phyloP scores from a whole-genome alignment of 2,113 vertebrate species.

The Megalops atlanticus region DNA sequence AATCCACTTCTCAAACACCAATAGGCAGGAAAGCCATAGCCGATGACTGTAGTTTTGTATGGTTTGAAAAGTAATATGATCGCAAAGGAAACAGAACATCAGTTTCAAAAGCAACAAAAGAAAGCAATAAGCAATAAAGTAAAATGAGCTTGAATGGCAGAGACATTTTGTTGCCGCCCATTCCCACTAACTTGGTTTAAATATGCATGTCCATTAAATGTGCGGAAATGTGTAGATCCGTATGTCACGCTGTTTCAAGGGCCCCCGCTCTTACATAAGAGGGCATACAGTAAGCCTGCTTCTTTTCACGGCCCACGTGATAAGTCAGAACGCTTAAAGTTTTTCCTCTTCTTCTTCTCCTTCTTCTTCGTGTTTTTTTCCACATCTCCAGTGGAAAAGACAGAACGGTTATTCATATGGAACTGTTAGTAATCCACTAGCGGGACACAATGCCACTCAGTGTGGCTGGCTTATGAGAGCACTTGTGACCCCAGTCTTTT shows the following conservation, averaged over 20 bases:
- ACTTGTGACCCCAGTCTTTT: slow-evolving; percentile 74
- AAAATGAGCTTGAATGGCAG: not conserved
- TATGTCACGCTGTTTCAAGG: not conserved
- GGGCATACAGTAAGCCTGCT: not conserved
- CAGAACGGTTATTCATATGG: slow-evolving; percentile 80
- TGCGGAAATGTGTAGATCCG: not conserved
- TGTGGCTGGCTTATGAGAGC: slow-evolving; percentile 76
- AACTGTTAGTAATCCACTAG: slow-evolving; percentile 78
- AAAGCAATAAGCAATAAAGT: not conserved
- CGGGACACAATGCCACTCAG: slow-evolving; percentile 77
- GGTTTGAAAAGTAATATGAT: not conserved
- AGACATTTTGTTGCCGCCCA: not conserved
- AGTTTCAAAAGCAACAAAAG: not conserved
- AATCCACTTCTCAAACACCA: not conserved
- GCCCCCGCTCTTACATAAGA: not conserved
- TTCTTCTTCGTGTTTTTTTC: not conserved
- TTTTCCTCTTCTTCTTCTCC: not conserved
- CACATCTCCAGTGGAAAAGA: slow-evolving; percentile 69
- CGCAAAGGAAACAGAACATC: not conserved
- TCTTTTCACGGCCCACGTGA: not conserved
- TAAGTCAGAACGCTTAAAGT: not conserved
- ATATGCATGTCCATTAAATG: not conserved
- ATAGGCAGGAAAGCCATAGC: not conserved
- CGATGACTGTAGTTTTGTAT: not conserved
- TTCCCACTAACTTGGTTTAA: not conserved